These are phyloP conservation scores for Andrena trimmerana DNA, from an alignment of 2,888 invertebrate species.

Conservation along the genomic window DNA sequence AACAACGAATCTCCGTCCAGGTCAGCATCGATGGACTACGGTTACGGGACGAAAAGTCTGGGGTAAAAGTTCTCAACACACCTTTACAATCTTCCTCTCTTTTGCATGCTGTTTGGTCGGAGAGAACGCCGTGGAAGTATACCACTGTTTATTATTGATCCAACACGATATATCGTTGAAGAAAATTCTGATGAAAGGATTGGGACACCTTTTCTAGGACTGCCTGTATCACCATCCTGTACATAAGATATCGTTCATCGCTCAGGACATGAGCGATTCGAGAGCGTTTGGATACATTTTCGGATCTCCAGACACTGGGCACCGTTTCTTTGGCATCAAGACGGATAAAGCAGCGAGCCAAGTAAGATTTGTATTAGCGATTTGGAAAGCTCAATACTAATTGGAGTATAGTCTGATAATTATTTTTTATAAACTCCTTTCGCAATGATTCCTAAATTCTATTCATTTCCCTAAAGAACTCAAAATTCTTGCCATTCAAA, in stretches of 20 bases:
- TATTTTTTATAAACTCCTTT: no score
- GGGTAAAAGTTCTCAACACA: conserved; percentile 87
- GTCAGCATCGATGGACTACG: conserved; percentile 98
- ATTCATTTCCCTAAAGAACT: no score
- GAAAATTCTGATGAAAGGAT: not conserved
- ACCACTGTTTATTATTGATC: no score
- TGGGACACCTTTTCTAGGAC: conserved; percentile 88
- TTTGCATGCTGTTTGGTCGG: not conserved
- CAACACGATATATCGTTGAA: not conserved
- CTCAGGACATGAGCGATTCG: conserved; percentile 98
- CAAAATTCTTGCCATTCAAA: no score
- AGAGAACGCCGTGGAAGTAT: not conserved
- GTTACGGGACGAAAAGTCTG: conserved; percentile 97
- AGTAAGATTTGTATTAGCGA: conserved; percentile 86
- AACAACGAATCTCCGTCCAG: conserved; percentile 97
- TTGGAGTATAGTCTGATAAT: not conserved
- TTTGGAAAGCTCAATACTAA: not conserved
- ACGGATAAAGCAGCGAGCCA: conserved; percentile 99
- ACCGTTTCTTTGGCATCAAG: conserved; percentile 99
- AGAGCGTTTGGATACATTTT: conserved; percentile 99
- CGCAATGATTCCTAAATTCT: no score
- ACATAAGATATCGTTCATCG: conserved; percentile 99
- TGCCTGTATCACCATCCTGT: conserved; percentile 98
- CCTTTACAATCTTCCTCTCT: not conserved
- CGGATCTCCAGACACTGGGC: conserved; percentile 97